Conservation (phyloP, 2,888 invertebrate species). For the Hanleya hanleyi region DNA sequence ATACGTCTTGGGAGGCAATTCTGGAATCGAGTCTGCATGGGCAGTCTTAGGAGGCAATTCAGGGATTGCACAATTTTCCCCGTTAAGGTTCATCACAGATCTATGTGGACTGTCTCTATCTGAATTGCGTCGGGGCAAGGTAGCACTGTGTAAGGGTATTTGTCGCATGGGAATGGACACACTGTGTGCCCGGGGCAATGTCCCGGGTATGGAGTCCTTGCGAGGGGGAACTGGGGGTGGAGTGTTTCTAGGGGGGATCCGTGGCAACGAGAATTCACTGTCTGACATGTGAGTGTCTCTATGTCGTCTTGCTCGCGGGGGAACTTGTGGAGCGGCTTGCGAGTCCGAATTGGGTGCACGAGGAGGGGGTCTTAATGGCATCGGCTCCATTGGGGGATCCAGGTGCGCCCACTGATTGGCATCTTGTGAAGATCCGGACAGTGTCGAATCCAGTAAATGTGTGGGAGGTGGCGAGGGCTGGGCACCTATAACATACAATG, state of each 20-base stretch:
- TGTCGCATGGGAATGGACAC: slow-evolving; percentile 48
- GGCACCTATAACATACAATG: too few relatives aligned
- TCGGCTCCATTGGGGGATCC: slow-evolving; percentile 12
- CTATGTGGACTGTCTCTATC: slow-evolving; percentile 30
- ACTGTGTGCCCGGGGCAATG: slow-evolving; percentile 50
- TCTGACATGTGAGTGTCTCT: slow-evolving; percentile 78
- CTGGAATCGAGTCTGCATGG: slow-evolving; percentile 54
- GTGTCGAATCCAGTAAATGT: background rate
- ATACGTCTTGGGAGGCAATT: slow-evolving; percentile 71
- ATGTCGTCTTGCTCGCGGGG: slow-evolving; percentile 67
- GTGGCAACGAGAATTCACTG: slow-evolving; percentile 79
- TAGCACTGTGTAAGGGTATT: slow-evolving; percentile 43
- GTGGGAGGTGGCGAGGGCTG: background rate
- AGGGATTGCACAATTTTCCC: slow-evolving; percentile 33
- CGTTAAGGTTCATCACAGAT: slow-evolving; percentile 53
- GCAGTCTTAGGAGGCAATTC: slow-evolving; percentile 12
- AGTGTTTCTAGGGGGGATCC: slow-evolving; percentile 81
- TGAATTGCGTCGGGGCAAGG: slow-evolving; percentile 56
- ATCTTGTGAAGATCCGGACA: background rate
- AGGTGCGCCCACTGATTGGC: slow-evolving; percentile 12
- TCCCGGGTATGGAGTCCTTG: slow-evolving; percentile 60
- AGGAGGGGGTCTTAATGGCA: slow-evolving; percentile 21
- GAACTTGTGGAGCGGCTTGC: slow-evolving; percentile 46
- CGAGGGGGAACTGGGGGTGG: slow-evolving; percentile 80
- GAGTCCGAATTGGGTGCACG: slow-evolving; percentile 24